These are phyloP conservation scores for Arenaria interpres DNA, from an alignment of 2,113 vertebrate genomes.

Conservation along the genomic window DNA sequence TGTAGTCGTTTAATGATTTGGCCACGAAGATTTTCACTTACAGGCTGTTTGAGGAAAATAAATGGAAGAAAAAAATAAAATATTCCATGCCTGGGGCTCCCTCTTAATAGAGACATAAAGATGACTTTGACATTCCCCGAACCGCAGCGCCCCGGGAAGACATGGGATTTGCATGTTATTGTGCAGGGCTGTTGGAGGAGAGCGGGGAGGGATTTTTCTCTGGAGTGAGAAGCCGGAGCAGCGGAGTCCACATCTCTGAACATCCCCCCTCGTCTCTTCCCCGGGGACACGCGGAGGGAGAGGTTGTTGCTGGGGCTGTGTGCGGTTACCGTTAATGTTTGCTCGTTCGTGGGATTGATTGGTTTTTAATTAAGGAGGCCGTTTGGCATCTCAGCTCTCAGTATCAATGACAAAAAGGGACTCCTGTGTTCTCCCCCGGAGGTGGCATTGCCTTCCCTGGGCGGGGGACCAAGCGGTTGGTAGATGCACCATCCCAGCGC, in stretches of 20 bases:
- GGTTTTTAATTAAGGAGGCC: conserved; percentile 35
- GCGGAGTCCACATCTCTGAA: conserved; percentile 1
- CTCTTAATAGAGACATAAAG: conserved; percentile 65
- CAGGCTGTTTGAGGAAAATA: conserved; percentile 64
- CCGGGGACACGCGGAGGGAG: not conserved
- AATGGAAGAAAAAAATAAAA: conserved; percentile 24
- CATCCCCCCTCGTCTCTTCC: conserved; percentile 1
- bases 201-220: not conserved
- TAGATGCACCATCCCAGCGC: conserved; percentile 14
- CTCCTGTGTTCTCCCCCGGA: conserved; percentile 28
- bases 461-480: not conserved
- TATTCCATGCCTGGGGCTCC: conserved; percentile 64
- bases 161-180: conserved; percentile 49
- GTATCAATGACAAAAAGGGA: conserved; percentile 24
- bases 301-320: conserved; percentile 44
- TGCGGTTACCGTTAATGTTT: conserved; percentile 8
- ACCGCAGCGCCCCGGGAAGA: conserved; percentile 41
- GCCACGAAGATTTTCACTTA: conserved; percentile 64
- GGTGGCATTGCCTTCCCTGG: conserved; percentile 4
- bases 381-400: conserved; percentile 7
- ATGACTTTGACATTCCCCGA: conserved; percentile 60
- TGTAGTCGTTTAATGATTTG: conserved; percentile 56
- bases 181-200: conserved; percentile 38
- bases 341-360: conserved; percentile 35
- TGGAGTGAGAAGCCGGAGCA: conserved; percentile 46